phyloP scores from a whole-genome alignment of 1,140 invertebrate species.

The Mycetomoellerius zeteki region DNA sequence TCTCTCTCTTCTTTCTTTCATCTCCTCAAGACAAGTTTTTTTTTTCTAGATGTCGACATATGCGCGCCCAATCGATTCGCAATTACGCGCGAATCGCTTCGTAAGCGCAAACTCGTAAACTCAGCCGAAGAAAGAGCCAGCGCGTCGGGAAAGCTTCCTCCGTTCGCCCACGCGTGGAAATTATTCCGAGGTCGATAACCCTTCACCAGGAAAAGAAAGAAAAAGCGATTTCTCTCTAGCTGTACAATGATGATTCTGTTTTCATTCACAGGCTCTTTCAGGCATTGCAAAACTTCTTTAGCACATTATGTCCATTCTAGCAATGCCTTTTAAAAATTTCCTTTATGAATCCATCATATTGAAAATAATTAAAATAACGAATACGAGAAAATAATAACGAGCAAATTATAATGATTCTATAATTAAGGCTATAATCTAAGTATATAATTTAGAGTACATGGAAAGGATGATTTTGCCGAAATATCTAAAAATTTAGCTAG shows the following conservation, averaged over 20 bases:
- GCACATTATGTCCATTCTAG: neutral
- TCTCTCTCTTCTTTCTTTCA: conserved; percentile 24
- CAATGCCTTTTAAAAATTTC: neutral
- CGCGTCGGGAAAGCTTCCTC: conserved; percentile 67
- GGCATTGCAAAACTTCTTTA: conserved; percentile 2
- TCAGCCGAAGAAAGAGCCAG: conserved; percentile 53
- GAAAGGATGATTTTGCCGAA: too few species aligned
- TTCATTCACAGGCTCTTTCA: neutral
- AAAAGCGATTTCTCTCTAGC: conserved; percentile 1
- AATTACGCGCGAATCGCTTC: conserved; percentile 71
- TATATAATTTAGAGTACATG: too few species aligned
- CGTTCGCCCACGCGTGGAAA: conserved; percentile 69
- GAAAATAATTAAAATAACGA: too few species aligned
- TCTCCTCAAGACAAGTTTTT: conserved; percentile 46
- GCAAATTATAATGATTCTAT: too few species aligned
- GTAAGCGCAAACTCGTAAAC: conserved; percentile 65
- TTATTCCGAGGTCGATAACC: conserved; percentile 41
- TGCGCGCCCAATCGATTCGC: conserved; percentile 57
- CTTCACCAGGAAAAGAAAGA: neutral
- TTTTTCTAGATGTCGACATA: conserved; percentile 36
- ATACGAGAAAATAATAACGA: neutral
- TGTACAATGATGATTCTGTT: neutral
- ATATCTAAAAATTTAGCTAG: too few species aligned
- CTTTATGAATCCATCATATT: neutral
- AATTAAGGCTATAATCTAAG: too few species aligned